Evolutionary conservation across 2,888 invertebrate genomes (phyloP), one percentile per base, ranked within the genome.

Genomic region (Halictus ligatus): DNA sequence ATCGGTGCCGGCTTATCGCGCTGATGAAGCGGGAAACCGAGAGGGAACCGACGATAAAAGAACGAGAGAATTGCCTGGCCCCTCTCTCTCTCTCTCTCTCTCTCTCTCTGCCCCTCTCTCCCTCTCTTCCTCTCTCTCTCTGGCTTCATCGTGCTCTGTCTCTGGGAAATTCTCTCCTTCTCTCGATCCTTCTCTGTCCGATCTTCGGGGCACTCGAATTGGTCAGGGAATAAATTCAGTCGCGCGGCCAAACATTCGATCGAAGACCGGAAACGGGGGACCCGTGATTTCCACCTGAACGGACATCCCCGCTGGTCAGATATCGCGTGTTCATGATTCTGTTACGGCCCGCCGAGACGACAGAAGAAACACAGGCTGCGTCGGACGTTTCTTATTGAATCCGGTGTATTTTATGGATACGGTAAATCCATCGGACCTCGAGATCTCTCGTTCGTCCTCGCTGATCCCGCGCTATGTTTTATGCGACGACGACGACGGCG

Each of bases 1-100:
- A 86, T 91, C 91, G 91, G 78, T 80, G 71, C 58, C 25, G 89
- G 91, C 91, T 92, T 93, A 93, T 93, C 93, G 92, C 90, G 91
- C 91, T 89, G 92, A 92, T 92, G 90, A 92, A 89, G 92, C 90
- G 85, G 87, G 88, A 84, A 80, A 80, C 35, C 71, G 60, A 67
- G 71, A 67, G 64, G 69, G 69, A 73, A 46, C 18, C 80, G 72
- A 46, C 72, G 64, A 35, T 48, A 58, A 78, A 79, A 75, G 71
- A 81, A 77, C 72, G 50, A n/a, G 58, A 60, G 58, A 40, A 71
- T 58, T 54, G 15, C 54, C n/a, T 15, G 54, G 21, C 54, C 8
- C 8, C 60, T 13, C 5, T 13, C 7, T 64, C 64, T 15, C 18
- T 13, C 64, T 35, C 18, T 8, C 35, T 67, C 7, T 35, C 29